Base-by-base conservation (phyloP, 2,888 invertebrate species). In the Plagodis pulveraria region DNA sequence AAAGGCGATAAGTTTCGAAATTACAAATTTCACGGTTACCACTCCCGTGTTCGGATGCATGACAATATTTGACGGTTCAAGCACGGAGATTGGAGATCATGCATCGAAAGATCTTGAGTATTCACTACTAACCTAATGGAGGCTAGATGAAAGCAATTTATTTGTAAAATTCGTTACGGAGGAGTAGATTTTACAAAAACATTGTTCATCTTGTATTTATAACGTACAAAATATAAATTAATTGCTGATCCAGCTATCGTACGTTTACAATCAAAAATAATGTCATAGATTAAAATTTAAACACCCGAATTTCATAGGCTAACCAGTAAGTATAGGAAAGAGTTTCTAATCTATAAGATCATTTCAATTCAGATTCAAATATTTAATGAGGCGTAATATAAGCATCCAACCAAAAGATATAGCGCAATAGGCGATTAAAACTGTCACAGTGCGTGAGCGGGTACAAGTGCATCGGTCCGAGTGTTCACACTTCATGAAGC, bases 401-500 rank as follows among this genome's bases (percentile, higher is more conserved):
- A 9, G 50, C 51, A 51, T 41, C 36, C 38, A 36, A 49, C 48
- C 60, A 42, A 49, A 46, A 45, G 48, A 47, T 52, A 61, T 44
- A 22, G 41, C 51, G 49, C 33, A 51, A 56, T 55, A 72, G 58
- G 67, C 60, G 67, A 76, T 78, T 78, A 72, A 77, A 81, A 80
- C 76, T 80, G 80, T 85, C 81, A 78, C 77, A 78, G 72, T 75
- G 74, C 72, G 73, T 78, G 73, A 79, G 77, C 78, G 75, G 73
- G 73, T 73, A 79, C 73, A 81, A 80, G 46, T 80, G 78, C 81
- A 77, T 67, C 70, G 74, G 78, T 73, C 77, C 74, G 75, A 80
- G 74, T 81, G 80, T 87, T 89, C 84, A 86, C 87, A 86, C 86
- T 83, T 87, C 82, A 77, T 84, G 84, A 85, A 85, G 80, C 86